Base-by-base conservation (phyloP, 2,888 invertebrate species). In the Ectemnius lituratus region DNA sequence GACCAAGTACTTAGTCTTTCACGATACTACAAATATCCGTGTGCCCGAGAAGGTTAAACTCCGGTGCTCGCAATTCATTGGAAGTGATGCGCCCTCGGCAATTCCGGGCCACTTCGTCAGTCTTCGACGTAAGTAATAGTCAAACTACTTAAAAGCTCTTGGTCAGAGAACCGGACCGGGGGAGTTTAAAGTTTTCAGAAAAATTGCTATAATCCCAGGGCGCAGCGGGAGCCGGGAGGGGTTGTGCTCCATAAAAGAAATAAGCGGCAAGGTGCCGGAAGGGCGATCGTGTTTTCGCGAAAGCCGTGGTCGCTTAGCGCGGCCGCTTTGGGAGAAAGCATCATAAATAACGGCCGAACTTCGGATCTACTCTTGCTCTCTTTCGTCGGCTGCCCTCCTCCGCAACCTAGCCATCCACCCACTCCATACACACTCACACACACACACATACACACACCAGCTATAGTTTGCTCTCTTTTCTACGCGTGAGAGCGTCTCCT, bases 291-390 rank as follows among this genome's bases (percentile, higher is more conserved):
- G 78, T 75, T 80, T 73, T 68, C 72, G 74, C 80, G 69, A 76
- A 73, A 75, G 79, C 76, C 75, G 74, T 65, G 75, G 73, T 76
- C 79, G 81, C 74, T 76, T 74, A 70, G 76, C 78, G 76, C 75
- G 77, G 71, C 73, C 74, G 71, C 72, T 75, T 63, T 67, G 73
- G 76, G 76, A 78, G 80, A 85, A 84, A 86, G 82, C 80, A 74
- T 84, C 85, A 84, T 88, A 88, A 88, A 86, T 88, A 87, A 87
- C 84, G 72, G 66, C 72, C 76, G 81, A 81, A 80, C 79, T 85
- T 83, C 67, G 80, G 73, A 82, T 84, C 78, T 69, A 68, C 71
- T 78, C 80, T 67, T 70, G 61, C 63, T 70, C 69, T 73, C 71
- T 76, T 67, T 67, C 74, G 60, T 67, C 59, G 63, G 61, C 37